phyloP scores from a whole-genome alignment of 2,888 invertebrate genomes.

The Orchestes rusci region DNA sequence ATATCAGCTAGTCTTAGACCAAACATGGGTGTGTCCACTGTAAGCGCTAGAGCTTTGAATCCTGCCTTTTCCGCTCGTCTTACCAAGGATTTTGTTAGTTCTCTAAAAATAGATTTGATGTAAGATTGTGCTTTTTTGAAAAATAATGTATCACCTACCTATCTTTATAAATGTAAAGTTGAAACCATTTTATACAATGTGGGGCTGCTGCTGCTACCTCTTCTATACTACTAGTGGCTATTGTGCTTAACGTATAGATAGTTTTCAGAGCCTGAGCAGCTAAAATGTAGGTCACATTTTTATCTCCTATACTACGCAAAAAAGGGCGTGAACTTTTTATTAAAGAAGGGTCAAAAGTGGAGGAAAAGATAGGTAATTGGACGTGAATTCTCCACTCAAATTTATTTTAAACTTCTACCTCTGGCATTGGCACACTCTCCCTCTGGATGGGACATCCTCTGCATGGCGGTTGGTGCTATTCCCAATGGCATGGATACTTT shows the following conservation, averaged over 20 bases:
- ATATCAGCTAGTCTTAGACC: constrained; percentile 77
- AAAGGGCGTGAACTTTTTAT: no score
- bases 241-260: constrained; percentile 76
- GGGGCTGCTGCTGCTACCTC: constrained; percentile 77
- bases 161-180: constrained; percentile 84
- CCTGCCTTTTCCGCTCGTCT: constrained; percentile 72
- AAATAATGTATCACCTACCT: constrained; percentile 56
- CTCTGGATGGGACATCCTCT: constrained; percentile 81
- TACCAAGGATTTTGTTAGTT: constrained; percentile 65
- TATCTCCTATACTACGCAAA: no score
- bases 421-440: constrained; percentile 78
- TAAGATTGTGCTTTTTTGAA: no score
- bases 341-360: no score
- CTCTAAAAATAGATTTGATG: no score
- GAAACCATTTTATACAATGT: constrained; percentile 76
- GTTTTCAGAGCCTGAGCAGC: constrained; percentile 73
- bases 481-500: constrained; percentile 68
- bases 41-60: constrained; percentile 81
- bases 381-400: no score
- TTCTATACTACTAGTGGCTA: constrained; percentile 81
- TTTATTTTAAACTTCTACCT: no score
- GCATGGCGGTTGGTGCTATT: constrained; percentile 86
- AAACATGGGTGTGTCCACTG: constrained; percentile 83
- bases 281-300: no score
- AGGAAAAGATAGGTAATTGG: no score